phyloP scores from a whole-genome alignment of 2,888 invertebrate species.

The Trachelus stipa region DNA sequence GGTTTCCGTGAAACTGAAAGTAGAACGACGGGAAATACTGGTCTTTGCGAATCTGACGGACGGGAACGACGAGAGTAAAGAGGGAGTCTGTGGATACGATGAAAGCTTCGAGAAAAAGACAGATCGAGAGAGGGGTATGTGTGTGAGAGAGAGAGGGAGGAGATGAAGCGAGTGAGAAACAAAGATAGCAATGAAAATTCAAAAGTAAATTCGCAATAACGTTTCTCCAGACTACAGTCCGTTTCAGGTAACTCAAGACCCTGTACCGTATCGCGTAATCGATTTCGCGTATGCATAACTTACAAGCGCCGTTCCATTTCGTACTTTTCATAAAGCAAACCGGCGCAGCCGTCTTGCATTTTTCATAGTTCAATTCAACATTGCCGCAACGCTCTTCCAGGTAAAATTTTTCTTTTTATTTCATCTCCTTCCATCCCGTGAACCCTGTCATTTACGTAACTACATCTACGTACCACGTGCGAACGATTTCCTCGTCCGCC shows the following conservation, averaged over 20 bases:
- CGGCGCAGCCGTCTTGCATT: neutral
- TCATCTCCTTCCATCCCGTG: neutral
- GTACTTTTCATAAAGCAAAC: neutral
- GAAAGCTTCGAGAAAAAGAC: too few relatives aligned
- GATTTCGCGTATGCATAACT: neutral
- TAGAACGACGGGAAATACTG: neutral
- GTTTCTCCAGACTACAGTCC: neutral
- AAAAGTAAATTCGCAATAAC: neutral
- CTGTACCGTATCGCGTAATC: neutral
- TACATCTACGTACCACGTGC: neutral
- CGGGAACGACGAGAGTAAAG: too few relatives aligned
- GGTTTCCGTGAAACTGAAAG: constrained; percentile 2
- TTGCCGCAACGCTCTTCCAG: neutral
- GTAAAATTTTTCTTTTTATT: neutral
- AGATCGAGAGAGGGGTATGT: too few relatives aligned
- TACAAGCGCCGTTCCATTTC: neutral
- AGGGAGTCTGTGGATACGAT: too few relatives aligned
- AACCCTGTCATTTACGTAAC: neutral
- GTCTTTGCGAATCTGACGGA: too few relatives aligned
- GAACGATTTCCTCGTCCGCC: neutral
- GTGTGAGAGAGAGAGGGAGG: too few relatives aligned
- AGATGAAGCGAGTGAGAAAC: neutral
- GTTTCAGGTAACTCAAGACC: neutral
- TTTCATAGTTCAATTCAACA: neutral
- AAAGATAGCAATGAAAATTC: neutral